These are phyloP conservation scores for Melanotaenia boesemani DNA, from an alignment of 2,797 vertebrate genomes.

Conservation along the genomic window DNA sequence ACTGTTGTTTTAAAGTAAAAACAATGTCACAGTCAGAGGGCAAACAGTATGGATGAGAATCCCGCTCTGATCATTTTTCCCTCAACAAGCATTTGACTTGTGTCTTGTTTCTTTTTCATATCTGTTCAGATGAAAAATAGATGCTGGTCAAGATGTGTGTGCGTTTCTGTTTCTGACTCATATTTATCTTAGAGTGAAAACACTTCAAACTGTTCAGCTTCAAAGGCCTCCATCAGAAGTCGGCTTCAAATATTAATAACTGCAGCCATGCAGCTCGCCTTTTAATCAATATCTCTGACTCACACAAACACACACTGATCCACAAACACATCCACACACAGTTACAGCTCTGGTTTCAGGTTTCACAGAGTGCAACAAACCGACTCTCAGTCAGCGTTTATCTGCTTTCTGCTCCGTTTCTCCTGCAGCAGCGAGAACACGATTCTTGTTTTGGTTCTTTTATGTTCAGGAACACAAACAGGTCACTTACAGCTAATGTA, in stretches of 20 bases:
- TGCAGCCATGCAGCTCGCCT: constrained; percentile 42
- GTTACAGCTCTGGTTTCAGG: background rate
- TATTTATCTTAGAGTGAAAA: constrained; percentile 30
- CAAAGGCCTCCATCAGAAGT: constrained; percentile 54
- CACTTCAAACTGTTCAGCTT: constrained; percentile 62
- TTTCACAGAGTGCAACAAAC: background rate
- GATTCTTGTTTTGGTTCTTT: too few species aligned
- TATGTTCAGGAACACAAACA: too few species aligned
- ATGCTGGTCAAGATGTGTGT: constrained; percentile 9
- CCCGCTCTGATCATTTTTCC: too few species aligned
- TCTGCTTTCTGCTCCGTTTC: constrained; percentile 2
- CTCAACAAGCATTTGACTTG: background rate
- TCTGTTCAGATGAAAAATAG: background rate
- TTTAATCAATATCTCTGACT: constrained; percentile 62
- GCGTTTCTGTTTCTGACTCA: constrained; percentile 39
- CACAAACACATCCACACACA: constrained; percentile 3
- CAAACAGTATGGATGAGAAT: too few species aligned
- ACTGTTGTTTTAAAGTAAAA: too few species aligned
- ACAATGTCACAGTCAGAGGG: too few species aligned
- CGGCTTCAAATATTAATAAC: constrained; percentile 69
- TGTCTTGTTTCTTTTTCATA: background rate
- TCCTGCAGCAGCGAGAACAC: background rate
- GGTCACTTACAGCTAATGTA: too few species aligned
- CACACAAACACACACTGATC: background rate
- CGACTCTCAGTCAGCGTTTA: background rate